phyloP scores from a whole-genome alignment of 2,113 vertebrate species.

The Larimichthys crocea region DNA sequence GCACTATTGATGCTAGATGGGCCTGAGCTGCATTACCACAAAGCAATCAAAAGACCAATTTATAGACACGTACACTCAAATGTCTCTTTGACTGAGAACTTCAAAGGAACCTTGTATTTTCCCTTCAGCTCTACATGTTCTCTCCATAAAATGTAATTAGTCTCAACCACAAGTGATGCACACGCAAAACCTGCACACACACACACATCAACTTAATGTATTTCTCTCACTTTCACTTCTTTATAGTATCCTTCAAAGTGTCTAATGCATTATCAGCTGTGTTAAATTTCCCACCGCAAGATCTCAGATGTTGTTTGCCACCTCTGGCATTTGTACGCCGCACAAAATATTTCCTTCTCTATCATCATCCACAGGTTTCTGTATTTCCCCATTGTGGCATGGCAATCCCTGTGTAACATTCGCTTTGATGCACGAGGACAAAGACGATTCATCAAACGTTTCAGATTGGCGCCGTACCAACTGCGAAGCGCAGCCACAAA shows the following conservation, averaged over 20 bases:
- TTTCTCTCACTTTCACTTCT: slow-evolving; percentile 13
- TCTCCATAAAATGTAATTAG: slow-evolving; percentile 31
- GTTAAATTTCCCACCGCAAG: slow-evolving; percentile 24
- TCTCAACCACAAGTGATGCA: slow-evolving; percentile 25
- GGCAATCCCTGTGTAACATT: slow-evolving; percentile 40
- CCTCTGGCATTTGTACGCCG: slow-evolving; percentile 35
- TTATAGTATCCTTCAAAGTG: slow-evolving; percentile 20
- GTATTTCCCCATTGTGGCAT: slow-evolving; percentile 28
- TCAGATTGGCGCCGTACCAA: not conserved
- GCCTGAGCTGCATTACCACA: slow-evolving; percentile 3
- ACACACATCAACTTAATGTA: not conserved
- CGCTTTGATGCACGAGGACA: slow-evolving; percentile 50
- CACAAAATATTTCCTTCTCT: slow-evolving; percentile 39
- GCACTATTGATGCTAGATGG: slow-evolving; percentile 1
- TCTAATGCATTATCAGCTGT: slow-evolving; percentile 10
- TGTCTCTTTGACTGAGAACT: slow-evolving; percentile 33
- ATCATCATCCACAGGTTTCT: slow-evolving; percentile 54
- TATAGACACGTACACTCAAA: slow-evolving; percentile 14
- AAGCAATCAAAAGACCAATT: slow-evolving; percentile 48
- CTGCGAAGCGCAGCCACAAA: slow-evolving; percentile 28
- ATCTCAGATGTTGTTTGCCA: slow-evolving; percentile 36
- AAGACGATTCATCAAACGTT: slow-evolving; percentile 57
- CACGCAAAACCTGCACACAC: not conserved
- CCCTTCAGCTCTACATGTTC: slow-evolving; percentile 25
- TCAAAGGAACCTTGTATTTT: slow-evolving; percentile 40